Evolutionary conservation across 1,140 invertebrate species (phyloP).

Genomic region (Apis florea): DNA sequence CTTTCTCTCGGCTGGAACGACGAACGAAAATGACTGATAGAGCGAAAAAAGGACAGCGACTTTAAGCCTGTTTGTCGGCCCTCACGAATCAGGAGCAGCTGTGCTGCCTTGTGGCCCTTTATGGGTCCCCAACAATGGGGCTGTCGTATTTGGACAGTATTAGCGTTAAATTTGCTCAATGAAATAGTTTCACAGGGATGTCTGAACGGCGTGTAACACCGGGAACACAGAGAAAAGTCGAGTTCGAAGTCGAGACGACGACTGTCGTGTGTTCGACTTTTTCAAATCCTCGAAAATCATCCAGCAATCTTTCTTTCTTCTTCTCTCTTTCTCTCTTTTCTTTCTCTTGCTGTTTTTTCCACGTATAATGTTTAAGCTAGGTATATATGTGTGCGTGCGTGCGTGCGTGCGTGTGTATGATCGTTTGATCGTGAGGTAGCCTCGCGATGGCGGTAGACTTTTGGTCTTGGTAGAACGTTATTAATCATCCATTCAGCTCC

Average conservation of each 20-base stretch:
- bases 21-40: conserved; percentile 58
- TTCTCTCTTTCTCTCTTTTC: too few species aligned
- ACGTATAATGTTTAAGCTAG: neutral
- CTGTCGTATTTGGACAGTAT: conserved; percentile 78
- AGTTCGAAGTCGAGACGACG: neutral
- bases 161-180: conserved; percentile 78
- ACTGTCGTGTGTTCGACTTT: conserved; percentile 3
- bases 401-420: neutral
- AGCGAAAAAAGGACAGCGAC: conserved; percentile 56
- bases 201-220: conserved; percentile 14
- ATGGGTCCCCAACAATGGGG: conserved; percentile 65
- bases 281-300: neutral
- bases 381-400: neutral
- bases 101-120: conserved; percentile 52
- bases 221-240: neutral
- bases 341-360: too few species aligned
- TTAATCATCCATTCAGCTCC: conserved; percentile 43
- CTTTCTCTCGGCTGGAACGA: neutral
- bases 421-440: conserved; percentile 23
- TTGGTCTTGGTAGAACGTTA: conserved; percentile 22
- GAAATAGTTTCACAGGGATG: conserved; percentile 74
- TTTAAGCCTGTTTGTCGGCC: conserved; percentile 67
- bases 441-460: conserved; percentile 18
- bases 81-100: conserved; percentile 64
- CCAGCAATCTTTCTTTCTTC: too few species aligned